Evolutionary conservation across 64 coral and sea anemone species (phyloP), one percentile per base, ranked within the genome.

Genomic region (Dendronephthya gigantea): DNA sequence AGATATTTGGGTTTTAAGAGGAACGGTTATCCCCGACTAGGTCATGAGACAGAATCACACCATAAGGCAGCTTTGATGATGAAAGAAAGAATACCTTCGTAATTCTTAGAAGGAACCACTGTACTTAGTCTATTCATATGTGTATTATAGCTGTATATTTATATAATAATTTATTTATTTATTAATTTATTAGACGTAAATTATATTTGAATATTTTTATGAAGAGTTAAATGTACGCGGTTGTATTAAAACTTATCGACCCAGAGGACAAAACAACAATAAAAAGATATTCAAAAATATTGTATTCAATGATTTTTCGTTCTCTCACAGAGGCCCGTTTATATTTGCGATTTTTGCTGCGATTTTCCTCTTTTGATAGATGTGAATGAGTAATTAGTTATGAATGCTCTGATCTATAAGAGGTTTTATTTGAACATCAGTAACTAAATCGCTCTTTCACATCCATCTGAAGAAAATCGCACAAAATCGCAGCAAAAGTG

Each of bases 61-160:
- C 55, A 62, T 22, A 62, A 62, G 25, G 55, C 55, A 17, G 55
- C 55, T n/a, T 62, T 15, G 55, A 62, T 62, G 55, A 62, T 62
- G 0, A 58, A 17, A 23, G 3, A 62, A 23, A 62, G 55, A 62
- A 27, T 23, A 62, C 55, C 25, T 62, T 6, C 19, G 25, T 62
- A n/a, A 62, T n/a, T 5, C 25, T 7, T 62, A 6, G 17, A 2
- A 15, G 2, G 1, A 62, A n/a, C 13, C 50, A 52, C 50, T n/a
- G 19, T 17, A n/a, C 55, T n/a, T n/a, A 62, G 25, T 2, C 7
- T 62, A 62, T 23, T 62, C 25, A 62, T 62, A n/a, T 27, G 25
- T 62, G 55, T 62, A 62, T 62, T n/a, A 62, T 62, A 62, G 55
- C 55, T 62, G 25, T 62, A n/a, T 62, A 62, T 62, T 62, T 62